phyloP scores from a whole-genome alignment of 2,113 vertebrate species.

The Periophthalmus modestus region DNA sequence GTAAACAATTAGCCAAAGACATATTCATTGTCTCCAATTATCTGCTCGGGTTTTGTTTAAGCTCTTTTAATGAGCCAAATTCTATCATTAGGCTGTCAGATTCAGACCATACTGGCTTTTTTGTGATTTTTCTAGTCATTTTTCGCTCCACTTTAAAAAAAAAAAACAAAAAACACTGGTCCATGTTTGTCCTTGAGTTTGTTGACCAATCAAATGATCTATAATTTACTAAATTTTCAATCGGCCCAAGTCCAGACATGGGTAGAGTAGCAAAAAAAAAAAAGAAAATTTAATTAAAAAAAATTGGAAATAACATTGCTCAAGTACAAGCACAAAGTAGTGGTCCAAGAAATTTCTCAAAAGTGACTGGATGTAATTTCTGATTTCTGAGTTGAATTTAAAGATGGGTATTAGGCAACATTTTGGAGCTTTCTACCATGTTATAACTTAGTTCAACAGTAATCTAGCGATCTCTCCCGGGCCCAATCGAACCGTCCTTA shows the following conservation, averaged over 20 bases:
- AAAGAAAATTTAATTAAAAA: not conserved
- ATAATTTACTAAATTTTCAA: not conserved
- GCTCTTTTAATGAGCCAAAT: slow-evolving; percentile 49
- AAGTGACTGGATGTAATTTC: not conserved
- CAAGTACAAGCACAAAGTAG: not conserved
- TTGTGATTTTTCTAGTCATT: not conserved
- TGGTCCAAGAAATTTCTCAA: not conserved
- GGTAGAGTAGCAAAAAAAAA: too few relatives aligned
- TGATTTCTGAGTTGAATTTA: too few relatives aligned
- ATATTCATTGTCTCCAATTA: slow-evolving; percentile 65
- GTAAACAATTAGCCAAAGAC: slow-evolving; percentile 66
- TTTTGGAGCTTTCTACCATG: too few relatives aligned
- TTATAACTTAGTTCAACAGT: too few relatives aligned
- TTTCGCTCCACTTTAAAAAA: not conserved
- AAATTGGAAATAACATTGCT: not conserved
- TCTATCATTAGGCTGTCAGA: slow-evolving; percentile 12
- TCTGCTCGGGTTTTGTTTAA: slow-evolving; percentile 48
- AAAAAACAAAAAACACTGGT: too few relatives aligned
- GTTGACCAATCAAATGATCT: not conserved
- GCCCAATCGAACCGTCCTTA: too few relatives aligned
- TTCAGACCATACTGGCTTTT: not conserved
- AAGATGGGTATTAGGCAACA: too few relatives aligned
- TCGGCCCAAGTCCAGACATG: not conserved
- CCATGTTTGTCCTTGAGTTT: not conserved
- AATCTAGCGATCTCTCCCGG: too few relatives aligned